A percentile compares a stretch with the other conserved stretches of the same genome.
Conservation (phyloP, 2,888 invertebrate species). For the Sesia bembeciformis region DNA sequence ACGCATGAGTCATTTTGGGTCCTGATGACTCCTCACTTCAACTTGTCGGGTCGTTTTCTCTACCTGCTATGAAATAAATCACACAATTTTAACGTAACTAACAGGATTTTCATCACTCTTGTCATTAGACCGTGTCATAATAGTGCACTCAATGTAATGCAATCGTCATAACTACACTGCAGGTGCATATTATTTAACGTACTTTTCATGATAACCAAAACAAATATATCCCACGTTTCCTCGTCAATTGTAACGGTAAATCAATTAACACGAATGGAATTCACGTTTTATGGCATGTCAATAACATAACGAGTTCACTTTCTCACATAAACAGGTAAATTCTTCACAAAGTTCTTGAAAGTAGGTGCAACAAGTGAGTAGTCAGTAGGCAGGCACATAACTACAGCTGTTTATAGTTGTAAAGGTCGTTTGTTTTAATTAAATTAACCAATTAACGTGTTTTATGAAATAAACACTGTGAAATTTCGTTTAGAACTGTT, state of each 20-base stretch:
- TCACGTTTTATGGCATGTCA: constrained; percentile 28
- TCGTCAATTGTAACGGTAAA: constrained; percentile 52
- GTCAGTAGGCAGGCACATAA: constrained; percentile 20
- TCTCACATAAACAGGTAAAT: constrained; percentile 53
- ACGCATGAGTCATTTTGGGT: constrained; percentile 64
- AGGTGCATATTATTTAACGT: constrained; percentile 64
- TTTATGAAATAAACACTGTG: no score
- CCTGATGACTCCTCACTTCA: constrained; percentile 33
- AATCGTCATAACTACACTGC: constrained; percentile 38
- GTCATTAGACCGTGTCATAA: constrained; percentile 34
- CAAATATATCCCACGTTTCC: constrained; percentile 46
- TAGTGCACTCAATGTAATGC: constrained; percentile 34
- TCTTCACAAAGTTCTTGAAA: constrained; percentile 47
- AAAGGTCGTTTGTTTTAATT: not conserved
- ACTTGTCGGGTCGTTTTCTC: constrained; percentile 34
- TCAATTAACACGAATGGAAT: constrained; percentile 32
- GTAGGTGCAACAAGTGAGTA: constrained; percentile 43
- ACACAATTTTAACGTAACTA: constrained; percentile 32
- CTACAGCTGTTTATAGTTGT: constrained; percentile 34
- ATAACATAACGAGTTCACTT: constrained; percentile 46
- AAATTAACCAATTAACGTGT: no score
- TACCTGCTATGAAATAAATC: constrained; percentile 34
- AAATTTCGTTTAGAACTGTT: no score
- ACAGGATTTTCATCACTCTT: constrained; percentile 36
- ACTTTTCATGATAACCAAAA: constrained; percentile 36